Conservation (phyloP, 2,797 vertebrate genomes). For the Ciconia nigra region DNA sequence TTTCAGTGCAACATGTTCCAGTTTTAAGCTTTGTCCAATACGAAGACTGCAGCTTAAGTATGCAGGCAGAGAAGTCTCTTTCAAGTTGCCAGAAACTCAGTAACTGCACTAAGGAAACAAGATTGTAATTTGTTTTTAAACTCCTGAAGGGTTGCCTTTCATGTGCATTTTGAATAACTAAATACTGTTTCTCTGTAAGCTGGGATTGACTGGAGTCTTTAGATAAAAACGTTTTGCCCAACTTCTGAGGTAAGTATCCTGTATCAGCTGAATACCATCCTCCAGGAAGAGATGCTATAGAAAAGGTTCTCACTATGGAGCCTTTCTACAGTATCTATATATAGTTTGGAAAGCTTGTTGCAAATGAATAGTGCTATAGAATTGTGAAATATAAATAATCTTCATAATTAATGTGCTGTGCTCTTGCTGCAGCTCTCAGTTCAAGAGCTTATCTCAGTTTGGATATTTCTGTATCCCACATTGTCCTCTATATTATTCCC, state of each 20-base stretch:
- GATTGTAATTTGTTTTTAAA: background rate
- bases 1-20: background rate
- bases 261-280: background rate
- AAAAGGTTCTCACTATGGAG: background rate
- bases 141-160: background rate
- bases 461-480: background rate
- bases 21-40: background rate
- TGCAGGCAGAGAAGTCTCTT: background rate
- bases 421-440: background rate
- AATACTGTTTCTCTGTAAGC: background rate
- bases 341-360: background rate
- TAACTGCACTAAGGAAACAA: background rate
- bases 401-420: background rate
- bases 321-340: background rate
- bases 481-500: background rate
- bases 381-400: slow-evolving; percentile 22
- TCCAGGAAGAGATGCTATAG: background rate
- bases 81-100: background rate
- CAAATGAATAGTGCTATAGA: background rate
- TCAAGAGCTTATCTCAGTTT: background rate
- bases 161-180: background rate
- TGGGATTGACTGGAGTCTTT: background rate
- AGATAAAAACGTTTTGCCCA: background rate
- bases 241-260: background rate
- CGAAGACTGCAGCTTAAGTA: background rate